These are phyloP conservation scores for Sebastes vulpes DNA, from an alignment of 2,797 vertebrate genomes.

Conservation along the genomic window DNA sequence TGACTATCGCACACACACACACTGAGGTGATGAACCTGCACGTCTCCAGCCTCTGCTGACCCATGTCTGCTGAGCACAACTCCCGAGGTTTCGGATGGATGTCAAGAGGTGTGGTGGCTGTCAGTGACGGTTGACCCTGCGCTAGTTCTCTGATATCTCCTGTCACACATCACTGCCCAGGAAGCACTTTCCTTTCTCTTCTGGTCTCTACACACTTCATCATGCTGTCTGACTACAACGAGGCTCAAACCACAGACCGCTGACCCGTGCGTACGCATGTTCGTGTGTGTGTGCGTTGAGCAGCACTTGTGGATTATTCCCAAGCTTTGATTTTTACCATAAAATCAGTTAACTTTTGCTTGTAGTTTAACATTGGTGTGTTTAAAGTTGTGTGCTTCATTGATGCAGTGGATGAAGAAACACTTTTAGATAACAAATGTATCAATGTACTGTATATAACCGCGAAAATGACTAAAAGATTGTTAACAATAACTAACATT, in stretches of 20 bases:
- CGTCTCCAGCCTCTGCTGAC: constrained; percentile 76
- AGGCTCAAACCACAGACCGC: constrained; percentile 40
- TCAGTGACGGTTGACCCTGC: constrained; percentile 81
- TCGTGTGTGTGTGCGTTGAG: not conserved
- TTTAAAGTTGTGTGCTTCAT: not conserved
- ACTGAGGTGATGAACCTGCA: constrained; percentile 58
- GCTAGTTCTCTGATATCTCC: constrained; percentile 80
- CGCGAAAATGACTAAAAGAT: not conserved
- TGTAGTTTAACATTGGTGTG: not conserved
- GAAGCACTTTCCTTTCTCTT: constrained; percentile 77
- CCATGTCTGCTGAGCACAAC: constrained; percentile 73
- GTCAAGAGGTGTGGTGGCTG: constrained; percentile 82
- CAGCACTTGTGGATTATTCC: not conserved
- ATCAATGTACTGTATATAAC: not conserved
- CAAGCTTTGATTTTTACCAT: constrained; percentile 6
- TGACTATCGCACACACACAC: constrained; percentile 41
- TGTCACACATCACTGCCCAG: constrained; percentile 82
- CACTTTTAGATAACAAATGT: not conserved
- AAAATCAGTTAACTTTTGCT: not conserved
- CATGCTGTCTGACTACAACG: constrained; percentile 70
- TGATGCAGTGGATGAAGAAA: not conserved
- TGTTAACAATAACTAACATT: not conserved
- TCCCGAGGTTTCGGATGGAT: constrained; percentile 65
- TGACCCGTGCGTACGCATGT: constrained; percentile 22
- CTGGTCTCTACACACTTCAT: constrained; percentile 71